Conservation (phyloP, 2,797 vertebrate species). For the Lepilemur septentrionalis region DNA sequence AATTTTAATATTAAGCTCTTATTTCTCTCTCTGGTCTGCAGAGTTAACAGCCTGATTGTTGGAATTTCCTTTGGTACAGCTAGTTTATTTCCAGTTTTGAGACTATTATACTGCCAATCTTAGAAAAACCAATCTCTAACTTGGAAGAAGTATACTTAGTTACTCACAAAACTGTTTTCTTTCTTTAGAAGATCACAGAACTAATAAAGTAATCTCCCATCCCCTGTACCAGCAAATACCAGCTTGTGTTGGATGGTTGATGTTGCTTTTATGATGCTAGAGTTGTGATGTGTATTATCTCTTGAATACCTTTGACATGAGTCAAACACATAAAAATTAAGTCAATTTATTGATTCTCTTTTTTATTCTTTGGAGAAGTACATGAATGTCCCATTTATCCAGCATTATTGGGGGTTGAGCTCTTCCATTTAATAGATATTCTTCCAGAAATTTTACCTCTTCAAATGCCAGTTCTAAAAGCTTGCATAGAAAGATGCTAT, state of each 20-base stretch:
- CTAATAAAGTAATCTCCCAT: not conserved
- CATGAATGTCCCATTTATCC: not conserved
- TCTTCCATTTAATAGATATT: not conserved
- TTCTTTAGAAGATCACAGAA: constrained; percentile 23
- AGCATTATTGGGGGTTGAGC: not conserved
- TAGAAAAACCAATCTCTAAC: not conserved
- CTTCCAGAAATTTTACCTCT: not conserved
- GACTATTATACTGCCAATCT: not conserved
- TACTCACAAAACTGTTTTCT: not conserved
- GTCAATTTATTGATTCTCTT: not conserved
- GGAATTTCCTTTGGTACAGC: constrained; percentile 25
- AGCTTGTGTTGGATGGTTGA: not conserved
- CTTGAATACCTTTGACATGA: not conserved
- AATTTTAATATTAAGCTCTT: constrained; percentile 41
- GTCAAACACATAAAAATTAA: constrained; percentile 36
- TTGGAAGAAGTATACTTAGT: constrained; percentile 7
- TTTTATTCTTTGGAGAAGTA: constrained; percentile 4
- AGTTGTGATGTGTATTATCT: not conserved
- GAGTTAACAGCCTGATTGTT: not conserved
- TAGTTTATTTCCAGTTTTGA: constrained; percentile 43
- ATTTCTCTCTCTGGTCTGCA: constrained; percentile 16
- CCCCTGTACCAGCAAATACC: not conserved
- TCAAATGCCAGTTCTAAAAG: not conserved
- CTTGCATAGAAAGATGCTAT: not conserved
- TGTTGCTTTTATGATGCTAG: not conserved